Percentiles rank a stretch among this genome's conserved stretches.
phyloP scores from a whole-genome alignment of 1,140 invertebrate genomes.

The Scaptomyza montana region DNA sequence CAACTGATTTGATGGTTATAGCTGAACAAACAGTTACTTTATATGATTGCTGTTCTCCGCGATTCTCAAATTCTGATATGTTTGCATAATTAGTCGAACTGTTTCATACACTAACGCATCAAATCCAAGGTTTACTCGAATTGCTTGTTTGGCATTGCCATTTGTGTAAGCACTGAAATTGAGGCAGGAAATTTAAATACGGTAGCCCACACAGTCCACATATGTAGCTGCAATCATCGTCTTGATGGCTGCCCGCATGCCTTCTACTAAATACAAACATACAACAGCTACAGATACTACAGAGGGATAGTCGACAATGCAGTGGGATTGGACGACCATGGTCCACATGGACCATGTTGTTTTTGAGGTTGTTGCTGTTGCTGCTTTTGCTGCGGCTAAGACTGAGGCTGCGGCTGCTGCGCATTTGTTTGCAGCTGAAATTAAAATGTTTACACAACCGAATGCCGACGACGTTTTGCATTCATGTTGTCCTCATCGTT shows the following conservation, averaged over 20 bases:
- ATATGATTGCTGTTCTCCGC: not conserved
- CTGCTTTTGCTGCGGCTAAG: conserved; percentile 31
- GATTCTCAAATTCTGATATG: not conserved
- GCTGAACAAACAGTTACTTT: too few species aligned
- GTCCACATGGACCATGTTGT: conserved; percentile 64
- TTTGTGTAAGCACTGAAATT: conserved; percentile 50
- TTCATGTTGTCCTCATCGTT: conserved; percentile 59
- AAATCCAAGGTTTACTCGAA: not conserved
- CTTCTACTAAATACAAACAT: conserved; percentile 26
- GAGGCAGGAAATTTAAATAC: conserved; percentile 57
- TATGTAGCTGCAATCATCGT: conserved; percentile 34
- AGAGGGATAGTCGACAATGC: conserved; percentile 22
- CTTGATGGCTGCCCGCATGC: conserved; percentile 40
- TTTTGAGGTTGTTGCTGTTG: conserved; percentile 17
- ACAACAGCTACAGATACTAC: conserved; percentile 1
- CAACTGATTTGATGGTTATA: too few species aligned
- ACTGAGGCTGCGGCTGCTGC: conserved; percentile 63
- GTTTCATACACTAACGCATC: not conserved
- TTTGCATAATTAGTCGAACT: not conserved
- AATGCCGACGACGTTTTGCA: conserved; percentile 71
- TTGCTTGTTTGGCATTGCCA: conserved; percentile 5
- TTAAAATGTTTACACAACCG: conserved; percentile 82
- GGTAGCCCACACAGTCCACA: conserved; percentile 16
- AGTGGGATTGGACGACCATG: conserved; percentile 65
- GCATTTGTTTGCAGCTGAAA: conserved; percentile 76